A percentile compares a stretch with the other conserved stretches of the same genome.
Conservation (phyloP, 1,140 invertebrate genomes). For the Trigoniulus corallinus region DNA sequence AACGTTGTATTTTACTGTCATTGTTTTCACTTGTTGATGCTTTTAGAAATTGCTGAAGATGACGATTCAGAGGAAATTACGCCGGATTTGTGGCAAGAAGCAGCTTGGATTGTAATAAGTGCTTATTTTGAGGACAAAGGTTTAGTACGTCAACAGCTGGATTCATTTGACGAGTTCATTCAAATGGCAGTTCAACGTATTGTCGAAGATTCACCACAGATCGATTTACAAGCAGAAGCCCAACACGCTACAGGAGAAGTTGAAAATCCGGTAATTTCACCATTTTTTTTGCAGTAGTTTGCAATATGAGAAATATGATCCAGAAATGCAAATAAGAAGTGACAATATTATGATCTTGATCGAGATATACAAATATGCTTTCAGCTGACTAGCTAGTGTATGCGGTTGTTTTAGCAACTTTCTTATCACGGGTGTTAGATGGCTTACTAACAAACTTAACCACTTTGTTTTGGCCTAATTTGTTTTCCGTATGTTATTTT, state of each 20-base stretch:
- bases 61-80: slow-evolving; percentile 79
- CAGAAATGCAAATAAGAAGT: no score
- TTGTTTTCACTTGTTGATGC: no score
- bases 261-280: slow-evolving; percentile 55
- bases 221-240: slow-evolving; percentile 93
- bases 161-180: slow-evolving; percentile 99
- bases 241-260: slow-evolving; percentile 85
- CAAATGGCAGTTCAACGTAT: slow-evolving; percentile 99
- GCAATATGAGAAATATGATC: no score
- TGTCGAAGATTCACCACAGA: slow-evolving; percentile 93
- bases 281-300: no score
- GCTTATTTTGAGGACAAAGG: slow-evolving; percentile 99
- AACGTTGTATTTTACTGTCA: no score
- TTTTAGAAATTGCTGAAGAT: slow-evolving; percentile 12
- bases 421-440: no score
- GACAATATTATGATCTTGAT: no score
- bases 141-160: slow-evolving; percentile 91
- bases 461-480: no score
- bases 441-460: no score
- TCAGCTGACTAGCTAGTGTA: no score
- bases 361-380: not conserved
- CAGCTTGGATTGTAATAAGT: slow-evolving; percentile 99
- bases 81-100: slow-evolving; percentile 93
- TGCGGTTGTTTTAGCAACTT: no score
- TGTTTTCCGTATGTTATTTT: no score